Conservation (phyloP, 23 tunicate genomes). For the Ascidia mentula region DNA sequence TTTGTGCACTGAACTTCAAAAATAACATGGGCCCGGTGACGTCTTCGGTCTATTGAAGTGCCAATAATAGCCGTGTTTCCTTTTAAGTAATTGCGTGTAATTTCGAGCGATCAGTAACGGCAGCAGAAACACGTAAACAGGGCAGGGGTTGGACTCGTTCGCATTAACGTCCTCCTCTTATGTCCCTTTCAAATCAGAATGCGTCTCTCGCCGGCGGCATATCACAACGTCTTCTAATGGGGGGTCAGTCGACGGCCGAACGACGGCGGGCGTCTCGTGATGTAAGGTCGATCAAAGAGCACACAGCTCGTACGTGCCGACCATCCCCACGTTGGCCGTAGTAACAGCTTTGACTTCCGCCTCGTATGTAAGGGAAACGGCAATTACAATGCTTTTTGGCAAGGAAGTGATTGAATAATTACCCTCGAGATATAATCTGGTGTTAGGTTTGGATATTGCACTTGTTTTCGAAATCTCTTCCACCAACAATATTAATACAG, state of each 20-base stretch:
- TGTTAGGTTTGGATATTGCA: too few species aligned
- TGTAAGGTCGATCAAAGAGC: conserved; percentile 1
- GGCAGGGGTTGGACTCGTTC: background rate
- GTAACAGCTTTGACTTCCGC: background rate
- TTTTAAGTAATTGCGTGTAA: background rate
- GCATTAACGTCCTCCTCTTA: background rate
- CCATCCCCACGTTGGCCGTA: background rate
- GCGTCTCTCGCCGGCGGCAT: conserved; percentile 1
- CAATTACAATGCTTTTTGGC: background rate
- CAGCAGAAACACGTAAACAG: background rate
- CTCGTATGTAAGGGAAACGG: background rate
- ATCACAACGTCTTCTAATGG: background rate
- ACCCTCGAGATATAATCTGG: too few species aligned
- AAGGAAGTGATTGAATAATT: too few species aligned
- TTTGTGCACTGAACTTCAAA: too few species aligned
- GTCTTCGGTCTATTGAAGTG: too few species aligned
- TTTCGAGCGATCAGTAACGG: background rate
- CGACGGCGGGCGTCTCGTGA: background rate
- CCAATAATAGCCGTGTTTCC: background rate
- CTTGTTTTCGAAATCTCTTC: too few species aligned
- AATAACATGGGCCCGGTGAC: too few species aligned
- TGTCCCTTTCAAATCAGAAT: background rate
- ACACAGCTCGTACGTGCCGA: background rate
- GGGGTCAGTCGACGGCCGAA: background rate
- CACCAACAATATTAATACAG: too few species aligned